phyloP scores from a whole-genome alignment of 2,797 vertebrate genomes.

The Oreochromis mossambicus region DNA sequence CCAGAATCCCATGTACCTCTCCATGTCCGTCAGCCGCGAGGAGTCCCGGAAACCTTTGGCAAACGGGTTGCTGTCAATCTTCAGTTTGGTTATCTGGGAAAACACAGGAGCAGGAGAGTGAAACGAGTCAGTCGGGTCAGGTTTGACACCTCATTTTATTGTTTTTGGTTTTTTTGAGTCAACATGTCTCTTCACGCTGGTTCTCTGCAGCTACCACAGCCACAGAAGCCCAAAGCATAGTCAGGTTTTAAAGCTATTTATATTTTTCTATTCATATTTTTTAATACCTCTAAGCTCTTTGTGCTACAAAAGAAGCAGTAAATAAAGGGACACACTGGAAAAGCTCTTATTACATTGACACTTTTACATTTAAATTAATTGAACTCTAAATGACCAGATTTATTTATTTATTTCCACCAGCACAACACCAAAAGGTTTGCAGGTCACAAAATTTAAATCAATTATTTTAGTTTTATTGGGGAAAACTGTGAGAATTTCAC shows the following conservation, averaged over 20 bases:
- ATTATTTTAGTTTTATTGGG: background rate
- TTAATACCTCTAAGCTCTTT: background rate
- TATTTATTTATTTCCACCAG: background rate
- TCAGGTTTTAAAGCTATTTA: background rate
- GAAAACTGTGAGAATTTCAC: background rate
- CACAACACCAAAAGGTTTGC: background rate
- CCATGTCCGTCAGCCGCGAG: conserved; percentile 96
- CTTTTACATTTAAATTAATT: background rate
- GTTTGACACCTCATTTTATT: background rate
- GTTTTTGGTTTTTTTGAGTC: background rate
- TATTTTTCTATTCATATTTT: background rate
- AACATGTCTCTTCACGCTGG: background rate
- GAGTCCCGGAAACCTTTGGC: conserved; percentile 99
- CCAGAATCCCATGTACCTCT: conserved; percentile 93
- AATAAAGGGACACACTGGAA: background rate
- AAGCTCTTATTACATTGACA: background rate
- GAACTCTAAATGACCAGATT: background rate
- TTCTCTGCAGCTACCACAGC: background rate
- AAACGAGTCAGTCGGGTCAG: background rate
- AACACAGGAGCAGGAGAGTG: background rate
- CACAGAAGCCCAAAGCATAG: background rate
- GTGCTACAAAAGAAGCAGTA: background rate
- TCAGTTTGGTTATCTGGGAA: conserved; percentile 97
- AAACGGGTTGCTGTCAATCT: conserved; percentile 99
- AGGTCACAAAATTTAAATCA: accelerated